Conservation (phyloP, 1,140 invertebrate genomes). For the Drosophila oshimai region DNA sequence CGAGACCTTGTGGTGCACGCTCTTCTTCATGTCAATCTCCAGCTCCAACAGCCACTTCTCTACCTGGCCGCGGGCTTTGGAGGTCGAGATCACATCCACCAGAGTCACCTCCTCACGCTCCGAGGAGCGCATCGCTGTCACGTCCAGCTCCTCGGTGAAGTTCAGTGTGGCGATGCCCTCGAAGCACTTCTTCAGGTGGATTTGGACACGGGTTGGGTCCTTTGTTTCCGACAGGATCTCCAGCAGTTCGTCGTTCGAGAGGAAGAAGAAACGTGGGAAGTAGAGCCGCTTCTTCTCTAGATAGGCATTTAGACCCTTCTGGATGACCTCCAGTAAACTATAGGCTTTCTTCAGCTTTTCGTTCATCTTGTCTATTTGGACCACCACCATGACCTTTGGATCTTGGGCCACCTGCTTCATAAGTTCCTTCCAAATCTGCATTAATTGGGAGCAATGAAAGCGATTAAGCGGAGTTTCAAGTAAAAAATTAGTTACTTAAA, state of each 20-base stretch:
- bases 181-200: constrained; percentile 99
- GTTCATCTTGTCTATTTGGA: constrained; percentile 96
- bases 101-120: constrained; percentile 92
- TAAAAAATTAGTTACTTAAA: no score
- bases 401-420: constrained; percentile 93
- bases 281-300: constrained; percentile 97
- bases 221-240: constrained; percentile 98
- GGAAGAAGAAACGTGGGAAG: constrained; percentile 98
- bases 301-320: constrained; percentile 96
- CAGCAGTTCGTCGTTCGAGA: constrained; percentile 97
- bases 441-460: not conserved
- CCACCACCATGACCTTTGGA: constrained; percentile 91
- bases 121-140: constrained; percentile 94
- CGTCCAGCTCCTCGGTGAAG: constrained; percentile 94
- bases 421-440: constrained; percentile 92
- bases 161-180: constrained; percentile 94
- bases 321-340: constrained; percentile 93
- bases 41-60: constrained; percentile 98
- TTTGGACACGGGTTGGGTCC: constrained; percentile 97
- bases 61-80: constrained; percentile 95
- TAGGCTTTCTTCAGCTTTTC: constrained; percentile 95
- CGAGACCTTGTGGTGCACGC: constrained; percentile 88
- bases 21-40: constrained; percentile 95
- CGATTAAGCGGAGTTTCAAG: no score
- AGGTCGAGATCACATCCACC: constrained; percentile 92